Evolutionary conservation across 2,888 invertebrate species (phyloP).

Genomic region (Erebia ligea): DNA sequence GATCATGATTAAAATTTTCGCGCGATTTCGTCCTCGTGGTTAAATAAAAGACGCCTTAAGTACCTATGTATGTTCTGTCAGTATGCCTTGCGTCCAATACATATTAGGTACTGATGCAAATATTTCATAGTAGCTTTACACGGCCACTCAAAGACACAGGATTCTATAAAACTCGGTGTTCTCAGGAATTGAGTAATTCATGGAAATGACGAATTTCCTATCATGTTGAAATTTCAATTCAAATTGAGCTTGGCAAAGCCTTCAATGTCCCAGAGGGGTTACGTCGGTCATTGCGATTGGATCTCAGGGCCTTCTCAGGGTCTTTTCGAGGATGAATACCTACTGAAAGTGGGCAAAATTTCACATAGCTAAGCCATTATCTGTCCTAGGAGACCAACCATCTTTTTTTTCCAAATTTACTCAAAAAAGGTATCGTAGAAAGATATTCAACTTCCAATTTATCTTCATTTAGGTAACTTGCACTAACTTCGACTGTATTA

Average conservation of each 20-base stretch:
- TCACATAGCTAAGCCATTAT: background rate
- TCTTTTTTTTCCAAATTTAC: too few relatives aligned
- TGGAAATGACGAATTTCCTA: background rate
- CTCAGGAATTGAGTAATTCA: background rate
- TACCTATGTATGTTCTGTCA: too few relatives aligned
- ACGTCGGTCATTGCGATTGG: background rate
- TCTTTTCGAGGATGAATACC: background rate
- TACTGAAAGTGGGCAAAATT: background rate
- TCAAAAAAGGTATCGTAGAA: too few relatives aligned
- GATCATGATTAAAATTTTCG: background rate
- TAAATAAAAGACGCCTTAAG: too few relatives aligned
- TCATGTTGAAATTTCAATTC: background rate
- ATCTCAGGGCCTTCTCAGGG: background rate
- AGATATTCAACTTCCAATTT: too few relatives aligned
- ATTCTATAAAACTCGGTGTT: background rate
- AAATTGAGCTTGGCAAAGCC: background rate
- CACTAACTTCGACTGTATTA: too few relatives aligned
- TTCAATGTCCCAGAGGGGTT: background rate
- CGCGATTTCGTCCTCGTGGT: too few relatives aligned
- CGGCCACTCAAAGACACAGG: background rate
- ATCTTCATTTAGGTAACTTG: too few relatives aligned
- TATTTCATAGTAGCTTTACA: background rate
- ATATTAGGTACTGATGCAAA: background rate
- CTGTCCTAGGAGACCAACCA: background rate
- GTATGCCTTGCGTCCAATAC: too few relatives aligned